Percentiles rank a stretch among this genome's conserved stretches.
Conservation (phyloP, 2,113 vertebrate species). For the Actenoides hombroni region DNA sequence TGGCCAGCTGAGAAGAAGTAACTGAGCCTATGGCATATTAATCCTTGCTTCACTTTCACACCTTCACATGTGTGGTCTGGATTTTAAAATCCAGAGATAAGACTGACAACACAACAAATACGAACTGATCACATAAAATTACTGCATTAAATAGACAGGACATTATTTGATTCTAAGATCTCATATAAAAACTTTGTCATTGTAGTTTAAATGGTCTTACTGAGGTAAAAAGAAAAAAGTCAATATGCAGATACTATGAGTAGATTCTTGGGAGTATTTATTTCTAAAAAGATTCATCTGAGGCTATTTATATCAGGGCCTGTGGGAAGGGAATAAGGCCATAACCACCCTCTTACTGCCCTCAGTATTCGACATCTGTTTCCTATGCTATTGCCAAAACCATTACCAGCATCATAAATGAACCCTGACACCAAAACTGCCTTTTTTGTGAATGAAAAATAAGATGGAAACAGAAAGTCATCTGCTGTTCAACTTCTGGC, state of each 20-base stretch:
- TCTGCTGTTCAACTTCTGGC: background rate
- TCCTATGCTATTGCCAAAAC: constrained; percentile 38
- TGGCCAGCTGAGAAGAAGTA: background rate
- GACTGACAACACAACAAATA: background rate
- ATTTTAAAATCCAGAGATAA: background rate
- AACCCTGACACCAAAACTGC: background rate
- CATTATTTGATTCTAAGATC: constrained; percentile 9
- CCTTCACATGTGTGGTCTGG: background rate
- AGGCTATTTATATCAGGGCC: background rate
- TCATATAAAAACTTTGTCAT: background rate
- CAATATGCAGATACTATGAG: background rate
- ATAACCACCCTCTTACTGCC: background rate
- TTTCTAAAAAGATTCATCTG: background rate
- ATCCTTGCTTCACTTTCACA: background rate
- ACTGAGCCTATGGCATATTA: background rate
- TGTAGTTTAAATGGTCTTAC: background rate
- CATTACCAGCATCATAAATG: background rate
- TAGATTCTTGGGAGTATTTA: background rate
- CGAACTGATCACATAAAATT: background rate
- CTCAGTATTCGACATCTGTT: constrained; percentile 15
- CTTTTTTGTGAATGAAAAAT: constrained; percentile 56
- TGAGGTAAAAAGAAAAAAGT: constrained; percentile 1
- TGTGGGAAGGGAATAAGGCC: constrained; percentile 22
- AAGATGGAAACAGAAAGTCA: background rate
- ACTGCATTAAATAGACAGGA: background rate